Evolutionary conservation across 2,797 vertebrate species (phyloP).

Genomic region (Periparus ater): DNA sequence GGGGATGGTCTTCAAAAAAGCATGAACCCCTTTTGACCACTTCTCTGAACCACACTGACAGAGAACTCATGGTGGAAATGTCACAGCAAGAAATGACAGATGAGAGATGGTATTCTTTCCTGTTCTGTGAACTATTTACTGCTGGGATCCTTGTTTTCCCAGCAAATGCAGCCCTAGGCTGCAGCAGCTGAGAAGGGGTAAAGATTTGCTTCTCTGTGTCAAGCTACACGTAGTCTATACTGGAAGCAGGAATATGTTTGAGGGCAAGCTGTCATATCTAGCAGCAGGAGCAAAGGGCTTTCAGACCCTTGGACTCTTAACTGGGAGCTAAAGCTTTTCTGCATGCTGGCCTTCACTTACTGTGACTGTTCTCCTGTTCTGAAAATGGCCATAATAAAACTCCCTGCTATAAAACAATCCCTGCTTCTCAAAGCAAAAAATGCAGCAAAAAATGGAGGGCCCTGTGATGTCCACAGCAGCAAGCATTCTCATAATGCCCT

Average conservation of each 20-base stretch:
- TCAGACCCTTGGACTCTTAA: neutral
- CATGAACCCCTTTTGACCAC: neutral
- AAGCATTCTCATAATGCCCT: neutral
- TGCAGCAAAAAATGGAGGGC: neutral
- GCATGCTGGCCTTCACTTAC: neutral
- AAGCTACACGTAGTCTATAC: neutral
- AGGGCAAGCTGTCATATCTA: neutral
- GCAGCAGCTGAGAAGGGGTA: neutral
- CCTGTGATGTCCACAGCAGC: neutral
- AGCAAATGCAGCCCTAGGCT: neutral
- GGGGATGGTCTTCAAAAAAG: constrained; percentile 33
- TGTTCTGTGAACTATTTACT: neutral
- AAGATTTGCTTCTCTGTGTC: neutral
- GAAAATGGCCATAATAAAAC: neutral
- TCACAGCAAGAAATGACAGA: neutral
- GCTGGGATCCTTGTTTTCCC: neutral
- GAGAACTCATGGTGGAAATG: neutral
- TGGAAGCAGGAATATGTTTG: neutral
- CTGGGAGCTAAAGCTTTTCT: neutral
- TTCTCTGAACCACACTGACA: constrained; percentile 5
- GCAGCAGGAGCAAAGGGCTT: neutral
- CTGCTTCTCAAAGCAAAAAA: neutral
- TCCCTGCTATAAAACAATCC: neutral
- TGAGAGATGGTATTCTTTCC: neutral
- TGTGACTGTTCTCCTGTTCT: accelerated